A percentile compares a stretch with the other conserved stretches of the same genome.
These are phyloP conservation scores for Stomorhina lunata DNA, from an alignment of 2,888 invertebrate genomes.

Conservation along the genomic window DNA sequence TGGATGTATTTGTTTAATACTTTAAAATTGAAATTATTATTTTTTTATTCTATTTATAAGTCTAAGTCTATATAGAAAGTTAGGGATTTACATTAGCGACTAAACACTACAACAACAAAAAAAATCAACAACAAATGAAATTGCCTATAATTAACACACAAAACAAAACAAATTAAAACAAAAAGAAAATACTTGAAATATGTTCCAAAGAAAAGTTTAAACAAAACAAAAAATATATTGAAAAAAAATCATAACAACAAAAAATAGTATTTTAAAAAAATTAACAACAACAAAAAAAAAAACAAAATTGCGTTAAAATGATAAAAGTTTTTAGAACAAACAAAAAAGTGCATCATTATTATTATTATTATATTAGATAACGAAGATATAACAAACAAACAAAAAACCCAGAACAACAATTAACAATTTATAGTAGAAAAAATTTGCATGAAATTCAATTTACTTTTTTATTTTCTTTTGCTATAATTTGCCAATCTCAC, in stretches of 20 bases:
- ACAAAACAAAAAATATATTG: slow-evolving; percentile 51
- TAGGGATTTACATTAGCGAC: slow-evolving; percentile 61
- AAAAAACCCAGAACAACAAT: too few relatives aligned
- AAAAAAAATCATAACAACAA: slow-evolving; percentile 51
- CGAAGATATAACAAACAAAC: slow-evolving; percentile 44
- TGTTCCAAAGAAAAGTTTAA: slow-evolving; percentile 62
- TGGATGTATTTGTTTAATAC: slow-evolving; percentile 4
- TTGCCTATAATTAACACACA: slow-evolving; percentile 50
- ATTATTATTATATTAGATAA: slow-evolving; percentile 57
- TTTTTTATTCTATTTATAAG: slow-evolving; percentile 53
- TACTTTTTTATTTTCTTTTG: slow-evolving; percentile 6
- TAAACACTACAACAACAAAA: slow-evolving; percentile 30
- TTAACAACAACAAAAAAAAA: slow-evolving; percentile 37
- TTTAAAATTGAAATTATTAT: slow-evolving; percentile 47
- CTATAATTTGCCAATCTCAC: slow-evolving; percentile 9
- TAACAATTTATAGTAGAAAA: slow-evolving; percentile 47
- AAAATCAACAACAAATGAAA: slow-evolving; percentile 51
- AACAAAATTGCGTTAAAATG: slow-evolving; percentile 51
- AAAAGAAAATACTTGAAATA: slow-evolving; percentile 49
- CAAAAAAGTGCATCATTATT: slow-evolving; percentile 38
- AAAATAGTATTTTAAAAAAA: slow-evolving; percentile 61
- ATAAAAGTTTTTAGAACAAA: slow-evolving; percentile 54
- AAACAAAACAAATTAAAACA: slow-evolving; percentile 30
- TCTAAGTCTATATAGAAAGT: slow-evolving; percentile 60
- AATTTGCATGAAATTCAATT: slow-evolving; percentile 32